phyloP scores from a whole-genome alignment of 1,140 invertebrate species.

The Parasteatoda tepidariorum region DNA sequence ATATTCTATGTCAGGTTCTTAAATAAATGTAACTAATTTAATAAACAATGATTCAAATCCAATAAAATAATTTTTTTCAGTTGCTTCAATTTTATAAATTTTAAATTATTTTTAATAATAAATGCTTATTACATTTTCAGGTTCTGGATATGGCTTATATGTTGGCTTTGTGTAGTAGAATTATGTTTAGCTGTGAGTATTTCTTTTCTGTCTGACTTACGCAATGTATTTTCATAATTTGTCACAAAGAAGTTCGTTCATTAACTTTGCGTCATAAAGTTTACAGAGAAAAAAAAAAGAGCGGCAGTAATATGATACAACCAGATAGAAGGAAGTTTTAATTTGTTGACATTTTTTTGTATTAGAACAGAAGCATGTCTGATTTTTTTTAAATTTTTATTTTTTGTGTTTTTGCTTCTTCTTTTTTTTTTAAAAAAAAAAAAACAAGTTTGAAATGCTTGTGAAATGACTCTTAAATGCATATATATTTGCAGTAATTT shows the following conservation, averaged over 20 bases:
- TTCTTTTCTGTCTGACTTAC: neutral
- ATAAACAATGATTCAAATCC: too few relatives aligned
- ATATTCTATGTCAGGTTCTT: too few relatives aligned
- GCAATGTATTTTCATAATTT: neutral
- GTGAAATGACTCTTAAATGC: too few relatives aligned
- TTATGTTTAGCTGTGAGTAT: neutral
- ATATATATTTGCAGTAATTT: too few relatives aligned
- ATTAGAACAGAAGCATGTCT: neutral
- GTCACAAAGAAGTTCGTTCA: neutral
- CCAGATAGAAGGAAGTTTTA: neutral
- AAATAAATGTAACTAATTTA: too few relatives aligned
- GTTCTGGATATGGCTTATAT: neutral
- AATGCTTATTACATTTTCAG: neutral
- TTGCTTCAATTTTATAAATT: too few relatives aligned
- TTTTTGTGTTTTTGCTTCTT: too few relatives aligned
- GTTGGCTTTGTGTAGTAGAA: neutral
- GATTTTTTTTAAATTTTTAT: neutral
- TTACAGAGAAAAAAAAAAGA: neutral
- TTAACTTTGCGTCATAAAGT: neutral
- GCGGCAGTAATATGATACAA: neutral
- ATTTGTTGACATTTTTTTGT: neutral
- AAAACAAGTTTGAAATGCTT: too few relatives aligned
- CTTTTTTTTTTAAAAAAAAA: too few relatives aligned
- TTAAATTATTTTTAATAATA: too few relatives aligned
- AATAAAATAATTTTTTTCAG: too few relatives aligned